These are phyloP conservation scores for Peromyscus nudipes DNA, from an alignment of 2,797 vertebrate species.

Conservation along the genomic window DNA sequence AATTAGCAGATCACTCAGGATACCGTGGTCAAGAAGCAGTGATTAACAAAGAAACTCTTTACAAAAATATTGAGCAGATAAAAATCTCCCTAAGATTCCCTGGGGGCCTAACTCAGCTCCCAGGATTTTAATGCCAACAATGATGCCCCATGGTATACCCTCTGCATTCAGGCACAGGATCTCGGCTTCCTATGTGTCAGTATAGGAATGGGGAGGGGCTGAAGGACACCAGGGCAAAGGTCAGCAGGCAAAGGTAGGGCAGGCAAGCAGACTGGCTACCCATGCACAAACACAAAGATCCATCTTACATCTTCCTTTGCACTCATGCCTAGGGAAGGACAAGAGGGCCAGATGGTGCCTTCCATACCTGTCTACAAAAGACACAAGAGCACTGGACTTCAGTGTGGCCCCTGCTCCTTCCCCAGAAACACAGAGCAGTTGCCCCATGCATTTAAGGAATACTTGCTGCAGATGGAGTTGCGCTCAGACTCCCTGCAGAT, in stretches of 20 bases:
- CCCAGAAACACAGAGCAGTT: accelerated
- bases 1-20: background rate
- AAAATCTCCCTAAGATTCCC: background rate
- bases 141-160: accelerated
- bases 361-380: accelerated
- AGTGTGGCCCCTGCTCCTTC: accelerated
- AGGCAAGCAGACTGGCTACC: accelerated
- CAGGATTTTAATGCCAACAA: accelerated
- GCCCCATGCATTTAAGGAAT: accelerated
- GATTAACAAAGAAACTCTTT: background rate
- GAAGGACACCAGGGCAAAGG: accelerated
- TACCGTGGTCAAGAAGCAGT: background rate
- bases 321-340: too few species aligned
- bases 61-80: background rate
- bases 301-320: accelerated
- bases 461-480: background rate
- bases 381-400: accelerated
- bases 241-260: accelerated
- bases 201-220: background rate
- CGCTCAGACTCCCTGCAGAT: background rate
- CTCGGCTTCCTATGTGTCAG: accelerated
- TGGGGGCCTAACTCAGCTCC: accelerated
- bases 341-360: accelerated
- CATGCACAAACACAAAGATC: accelerated
- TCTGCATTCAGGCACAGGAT: background rate